Conservation (phyloP, 2,113 vertebrate species). For the Riparia riparia region DNA sequence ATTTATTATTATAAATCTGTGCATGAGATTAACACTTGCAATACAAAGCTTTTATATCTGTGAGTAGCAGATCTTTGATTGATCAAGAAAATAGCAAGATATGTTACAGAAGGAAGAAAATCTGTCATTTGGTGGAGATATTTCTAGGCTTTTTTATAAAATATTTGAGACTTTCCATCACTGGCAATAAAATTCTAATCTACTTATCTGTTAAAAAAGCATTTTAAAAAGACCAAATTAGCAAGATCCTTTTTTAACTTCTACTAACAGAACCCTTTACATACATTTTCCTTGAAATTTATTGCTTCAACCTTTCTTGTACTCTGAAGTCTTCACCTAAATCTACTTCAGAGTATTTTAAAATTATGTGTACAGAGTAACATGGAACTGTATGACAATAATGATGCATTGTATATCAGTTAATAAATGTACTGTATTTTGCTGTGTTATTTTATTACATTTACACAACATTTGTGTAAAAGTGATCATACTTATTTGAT, state of each 20-base stretch:
- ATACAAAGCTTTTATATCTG: background rate
- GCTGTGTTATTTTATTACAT: background rate
- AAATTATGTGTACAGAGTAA: background rate
- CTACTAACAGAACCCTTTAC: background rate
- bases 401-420: background rate
- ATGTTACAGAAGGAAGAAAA: background rate
- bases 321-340: background rate
- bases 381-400: background rate
- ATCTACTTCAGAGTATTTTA: background rate
- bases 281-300: background rate
- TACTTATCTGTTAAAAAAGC: background rate
- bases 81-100: background rate
- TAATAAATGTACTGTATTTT: background rate
- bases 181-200: conserved; percentile 9
- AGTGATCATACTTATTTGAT: background rate
- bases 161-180: background rate
- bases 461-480: background rate
- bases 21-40: background rate
- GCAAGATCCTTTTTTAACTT: background rate
- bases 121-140: background rate
- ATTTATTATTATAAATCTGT: background rate
- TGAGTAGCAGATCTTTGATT: background rate
- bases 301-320: background rate
- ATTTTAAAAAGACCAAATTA: background rate
- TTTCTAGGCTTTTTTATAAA: background rate